Conservation (phyloP, 2,888 invertebrate genomes). For the Penaeus monodon region DNA sequence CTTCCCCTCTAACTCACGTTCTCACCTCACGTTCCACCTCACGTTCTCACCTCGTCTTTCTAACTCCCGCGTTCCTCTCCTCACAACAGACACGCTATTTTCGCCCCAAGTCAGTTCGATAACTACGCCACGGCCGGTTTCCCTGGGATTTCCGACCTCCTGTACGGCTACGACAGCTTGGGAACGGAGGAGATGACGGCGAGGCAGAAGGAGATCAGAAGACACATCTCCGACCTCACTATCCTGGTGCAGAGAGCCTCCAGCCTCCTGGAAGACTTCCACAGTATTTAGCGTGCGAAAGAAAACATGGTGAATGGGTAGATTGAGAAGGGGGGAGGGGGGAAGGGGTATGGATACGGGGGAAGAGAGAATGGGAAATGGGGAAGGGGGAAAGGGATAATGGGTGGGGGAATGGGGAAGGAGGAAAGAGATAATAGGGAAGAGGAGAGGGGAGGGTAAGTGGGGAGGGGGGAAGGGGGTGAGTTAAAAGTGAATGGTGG, state of each 20-base stretch:
- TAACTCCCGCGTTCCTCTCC: background rate
- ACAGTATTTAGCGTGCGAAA: slow-evolving; percentile 31
- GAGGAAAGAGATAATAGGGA: background rate
- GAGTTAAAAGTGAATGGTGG: background rate
- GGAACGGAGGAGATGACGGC: background rate
- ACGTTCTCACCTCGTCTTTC: no score
- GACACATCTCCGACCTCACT: slow-evolving; percentile 55
- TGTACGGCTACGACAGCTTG: slow-evolving; percentile 40
- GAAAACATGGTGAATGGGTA: background rate
- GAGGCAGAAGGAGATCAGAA: slow-evolving; percentile 34
- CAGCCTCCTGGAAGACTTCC: slow-evolving; percentile 40
- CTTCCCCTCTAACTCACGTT: no score
- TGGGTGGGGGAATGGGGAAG: background rate
- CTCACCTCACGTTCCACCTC: no score
- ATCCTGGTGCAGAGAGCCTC: slow-evolving; percentile 43
- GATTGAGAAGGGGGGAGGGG: background rate
- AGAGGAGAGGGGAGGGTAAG: background rate
- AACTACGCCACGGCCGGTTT: slow-evolving; percentile 47
- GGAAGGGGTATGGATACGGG: background rate
- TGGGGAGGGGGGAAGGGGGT: background rate
- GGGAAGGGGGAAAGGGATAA: background rate
- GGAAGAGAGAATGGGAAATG: background rate
- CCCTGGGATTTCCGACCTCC: slow-evolving; percentile 52
- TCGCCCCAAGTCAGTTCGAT: slow-evolving; percentile 59
- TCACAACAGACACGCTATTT: slow-evolving; percentile 57